Percentiles rank a stretch among this genome's conserved stretches.
Evolutionary conservation across 2,888 invertebrate species (phyloP).

Genomic region (Lepidochrysops patricia): DNA sequence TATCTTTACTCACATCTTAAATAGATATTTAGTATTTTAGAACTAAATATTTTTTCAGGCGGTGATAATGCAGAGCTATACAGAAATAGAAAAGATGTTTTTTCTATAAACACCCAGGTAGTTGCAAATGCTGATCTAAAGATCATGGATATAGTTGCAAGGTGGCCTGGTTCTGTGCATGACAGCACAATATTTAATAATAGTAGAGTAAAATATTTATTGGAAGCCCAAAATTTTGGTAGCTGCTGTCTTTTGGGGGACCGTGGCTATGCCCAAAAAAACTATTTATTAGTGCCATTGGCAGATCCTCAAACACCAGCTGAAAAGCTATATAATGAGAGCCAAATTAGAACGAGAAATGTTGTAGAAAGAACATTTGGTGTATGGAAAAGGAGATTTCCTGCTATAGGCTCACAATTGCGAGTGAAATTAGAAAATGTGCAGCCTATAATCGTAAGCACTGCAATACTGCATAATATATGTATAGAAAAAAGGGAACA

Average conservation of each 20-base stretch:
- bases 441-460: too few relatives aligned
- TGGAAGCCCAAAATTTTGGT: not conserved
- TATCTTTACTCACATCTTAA: too few relatives aligned
- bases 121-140: constrained; percentile 13
- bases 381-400: constrained; percentile 8
- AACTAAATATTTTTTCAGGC: not conserved
- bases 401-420: too few relatives aligned
- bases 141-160: constrained; percentile 10
- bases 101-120: constrained; percentile 7
- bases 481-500: too few relatives aligned
- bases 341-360: constrained; percentile 16
- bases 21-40: too few relatives aligned
- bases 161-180: constrained; percentile 15
- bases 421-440: too few relatives aligned
- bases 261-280: too few relatives aligned
- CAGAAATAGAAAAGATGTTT: constrained; percentile 10
- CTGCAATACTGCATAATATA: too few relatives aligned
- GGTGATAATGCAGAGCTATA: constrained; percentile 7
- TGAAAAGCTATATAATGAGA: constrained; percentile 11
- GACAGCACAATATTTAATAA: constrained; percentile 14
- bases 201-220: not conserved
- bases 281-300: constrained; percentile 8
- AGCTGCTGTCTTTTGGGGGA: not conserved
- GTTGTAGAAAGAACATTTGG: constrained; percentile 14
- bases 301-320: not conserved